Evolutionary conservation across 2,113 vertebrate genomes (phyloP).

Genomic region (Brevimyrus niger): DNA sequence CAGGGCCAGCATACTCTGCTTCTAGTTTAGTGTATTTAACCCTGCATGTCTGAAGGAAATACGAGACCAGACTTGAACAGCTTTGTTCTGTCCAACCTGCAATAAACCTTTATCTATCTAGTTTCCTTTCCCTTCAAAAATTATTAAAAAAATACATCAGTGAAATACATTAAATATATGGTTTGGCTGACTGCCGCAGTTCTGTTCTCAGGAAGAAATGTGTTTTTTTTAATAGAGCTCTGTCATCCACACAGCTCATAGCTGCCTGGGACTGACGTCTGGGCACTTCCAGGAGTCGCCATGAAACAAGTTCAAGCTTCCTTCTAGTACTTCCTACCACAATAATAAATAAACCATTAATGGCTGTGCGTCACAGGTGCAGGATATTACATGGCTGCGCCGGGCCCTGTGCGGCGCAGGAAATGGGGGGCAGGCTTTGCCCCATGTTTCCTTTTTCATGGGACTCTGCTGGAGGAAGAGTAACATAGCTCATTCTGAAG

Average conservation of each 20-base stretch:
- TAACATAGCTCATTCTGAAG: not conserved
- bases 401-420: not conserved
- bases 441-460: not conserved
- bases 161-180: not conserved
- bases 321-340: not conserved
- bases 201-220: not conserved
- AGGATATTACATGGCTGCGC: not conserved
- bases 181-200: not conserved
- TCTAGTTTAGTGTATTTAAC: not conserved
- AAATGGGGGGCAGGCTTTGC: not conserved
- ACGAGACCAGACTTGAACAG: not conserved
- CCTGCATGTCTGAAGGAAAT: not conserved
- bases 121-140: not conserved
- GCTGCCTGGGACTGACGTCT: not conserved
- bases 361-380: not conserved
- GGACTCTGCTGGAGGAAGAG: not conserved
- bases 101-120: not conserved
- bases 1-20: not conserved
- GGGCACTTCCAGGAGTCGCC: not conserved
- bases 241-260: not conserved
- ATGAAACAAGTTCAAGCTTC: not conserved
- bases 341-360: not conserved
- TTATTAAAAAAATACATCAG: not conserved
- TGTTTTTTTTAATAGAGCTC: constrained; percentile 1
- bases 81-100: not conserved